Evolutionary conservation across 2,797 vertebrate species (phyloP).

Genomic region (Acomys russatus): DNA sequence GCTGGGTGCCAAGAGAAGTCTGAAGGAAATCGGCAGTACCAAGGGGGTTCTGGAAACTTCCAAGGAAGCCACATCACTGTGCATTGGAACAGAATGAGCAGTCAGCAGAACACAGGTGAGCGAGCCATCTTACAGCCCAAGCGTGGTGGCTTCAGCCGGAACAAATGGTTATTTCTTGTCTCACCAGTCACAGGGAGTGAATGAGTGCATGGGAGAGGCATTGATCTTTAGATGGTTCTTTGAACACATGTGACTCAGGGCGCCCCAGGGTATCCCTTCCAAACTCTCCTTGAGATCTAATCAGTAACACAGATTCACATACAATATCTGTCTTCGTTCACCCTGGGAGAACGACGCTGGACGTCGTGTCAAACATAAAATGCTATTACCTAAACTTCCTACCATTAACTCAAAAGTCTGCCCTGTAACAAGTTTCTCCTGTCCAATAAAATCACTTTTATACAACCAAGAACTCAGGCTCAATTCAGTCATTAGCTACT

Average conservation of each 20-base stretch:
- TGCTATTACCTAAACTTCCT: not conserved
- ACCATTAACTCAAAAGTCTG: not conserved
- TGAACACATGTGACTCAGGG: conserved; percentile 11
- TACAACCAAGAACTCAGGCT: not conserved
- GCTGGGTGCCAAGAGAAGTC: not conserved
- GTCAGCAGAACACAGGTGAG: not conserved
- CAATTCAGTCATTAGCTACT: conserved; percentile 34
- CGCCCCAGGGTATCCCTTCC: not conserved
- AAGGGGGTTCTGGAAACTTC: not conserved
- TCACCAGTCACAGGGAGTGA: conserved; percentile 16
- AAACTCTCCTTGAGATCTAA: conserved; percentile 2
- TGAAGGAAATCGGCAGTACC: not conserved
- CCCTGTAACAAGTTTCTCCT: not conserved
- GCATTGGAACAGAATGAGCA: not conserved
- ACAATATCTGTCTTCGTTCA: not conserved
- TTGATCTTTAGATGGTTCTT: conserved; percentile 32
- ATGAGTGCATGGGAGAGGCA: not conserved
- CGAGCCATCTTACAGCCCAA: not conserved
- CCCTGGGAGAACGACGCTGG: not conserved
- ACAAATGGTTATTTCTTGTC: conserved; percentile 32
- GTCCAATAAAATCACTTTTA: conserved; percentile 21
- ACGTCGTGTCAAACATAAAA: not conserved
- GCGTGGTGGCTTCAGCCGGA: not conserved
- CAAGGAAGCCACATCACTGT: not conserved
- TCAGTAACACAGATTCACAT: not conserved